Percentiles rank a stretch among this genome's conserved stretches.
phyloP scores from a whole-genome alignment of 2,113 vertebrate species.

The Strix uralensis region DNA sequence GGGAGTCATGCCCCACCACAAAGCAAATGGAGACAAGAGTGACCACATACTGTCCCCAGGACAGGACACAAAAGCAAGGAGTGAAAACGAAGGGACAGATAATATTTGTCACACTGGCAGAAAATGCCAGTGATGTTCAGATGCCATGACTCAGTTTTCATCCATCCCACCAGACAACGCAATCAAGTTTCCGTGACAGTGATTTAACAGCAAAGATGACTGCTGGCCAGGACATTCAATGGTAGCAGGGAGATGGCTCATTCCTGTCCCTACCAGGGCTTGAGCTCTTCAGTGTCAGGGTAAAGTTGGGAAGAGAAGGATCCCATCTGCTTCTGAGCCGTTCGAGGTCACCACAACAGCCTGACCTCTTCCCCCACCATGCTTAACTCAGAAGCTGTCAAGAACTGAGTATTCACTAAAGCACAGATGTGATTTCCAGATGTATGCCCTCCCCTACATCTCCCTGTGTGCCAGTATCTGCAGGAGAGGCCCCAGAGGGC shows the following conservation, averaged over 20 bases:
- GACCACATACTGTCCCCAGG: neutral
- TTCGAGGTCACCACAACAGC: neutral
- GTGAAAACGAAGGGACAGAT: neutral
- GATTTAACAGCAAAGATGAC: neutral
- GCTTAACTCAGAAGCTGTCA: neutral
- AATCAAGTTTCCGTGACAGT: neutral
- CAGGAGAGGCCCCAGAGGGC: neutral
- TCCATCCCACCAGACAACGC: rapidly evolving
- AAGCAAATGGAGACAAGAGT: neutral
- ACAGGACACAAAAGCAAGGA: neutral
- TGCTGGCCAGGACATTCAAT: neutral
- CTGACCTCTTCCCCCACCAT: neutral
- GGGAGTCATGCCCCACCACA: neutral
- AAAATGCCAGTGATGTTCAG: neutral
- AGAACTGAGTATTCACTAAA: neutral
- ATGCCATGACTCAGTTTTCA: neutral
- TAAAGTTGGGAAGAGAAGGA: neutral
- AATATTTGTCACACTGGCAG: neutral
- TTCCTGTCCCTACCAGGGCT: neutral
- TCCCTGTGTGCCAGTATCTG: neutral
- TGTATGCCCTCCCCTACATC: neutral
- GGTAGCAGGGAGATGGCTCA: neutral
- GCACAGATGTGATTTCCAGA: conserved; percentile 18
- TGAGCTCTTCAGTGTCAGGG: neutral
- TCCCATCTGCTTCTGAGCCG: neutral